Conservation (phyloP, 1,140 invertebrate species). For the Asbolus verrucosus region DNA sequence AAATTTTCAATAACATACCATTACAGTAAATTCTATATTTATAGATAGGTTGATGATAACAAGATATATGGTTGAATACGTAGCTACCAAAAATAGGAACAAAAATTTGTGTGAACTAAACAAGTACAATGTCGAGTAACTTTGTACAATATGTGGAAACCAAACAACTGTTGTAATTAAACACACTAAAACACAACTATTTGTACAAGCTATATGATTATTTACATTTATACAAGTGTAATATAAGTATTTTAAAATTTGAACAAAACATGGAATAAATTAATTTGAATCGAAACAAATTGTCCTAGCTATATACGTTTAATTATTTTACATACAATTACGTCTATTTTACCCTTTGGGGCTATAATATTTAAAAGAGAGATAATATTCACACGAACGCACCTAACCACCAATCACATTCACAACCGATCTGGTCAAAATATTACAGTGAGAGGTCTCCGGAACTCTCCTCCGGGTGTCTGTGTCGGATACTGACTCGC, state of each 20-base stretch:
- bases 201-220: constrained; percentile 32
- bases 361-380: constrained; percentile 12
- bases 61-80: constrained; percentile 48
- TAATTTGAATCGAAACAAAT: constrained; percentile 41
- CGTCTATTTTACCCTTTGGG: constrained; percentile 9
- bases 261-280: constrained; percentile 25
- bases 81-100: constrained; percentile 52
- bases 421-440: constrained; percentile 82
- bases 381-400: constrained; percentile 20
- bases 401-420: constrained; percentile 49
- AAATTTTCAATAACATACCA: constrained; percentile 53
- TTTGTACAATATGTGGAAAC: constrained; percentile 32
- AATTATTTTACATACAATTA: constrained; percentile 28
- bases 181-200: constrained; percentile 43
- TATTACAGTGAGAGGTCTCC: constrained; percentile 85
- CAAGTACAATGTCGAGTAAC: too few species aligned
- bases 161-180: constrained; percentile 28
- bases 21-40: constrained; percentile 54
- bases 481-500: constrained; percentile 69
- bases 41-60: constrained; percentile 45
- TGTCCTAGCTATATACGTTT: constrained; percentile 27
- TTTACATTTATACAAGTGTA: constrained; percentile 37
- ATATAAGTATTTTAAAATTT: constrained; percentile 15
- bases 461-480: constrained; percentile 74
- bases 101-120: constrained; percentile 46